A percentile compares a stretch with the other conserved stretches of the same genome.
phyloP scores from a whole-genome alignment of 1,140 invertebrate species.

The Sminthurides bifidus region DNA sequence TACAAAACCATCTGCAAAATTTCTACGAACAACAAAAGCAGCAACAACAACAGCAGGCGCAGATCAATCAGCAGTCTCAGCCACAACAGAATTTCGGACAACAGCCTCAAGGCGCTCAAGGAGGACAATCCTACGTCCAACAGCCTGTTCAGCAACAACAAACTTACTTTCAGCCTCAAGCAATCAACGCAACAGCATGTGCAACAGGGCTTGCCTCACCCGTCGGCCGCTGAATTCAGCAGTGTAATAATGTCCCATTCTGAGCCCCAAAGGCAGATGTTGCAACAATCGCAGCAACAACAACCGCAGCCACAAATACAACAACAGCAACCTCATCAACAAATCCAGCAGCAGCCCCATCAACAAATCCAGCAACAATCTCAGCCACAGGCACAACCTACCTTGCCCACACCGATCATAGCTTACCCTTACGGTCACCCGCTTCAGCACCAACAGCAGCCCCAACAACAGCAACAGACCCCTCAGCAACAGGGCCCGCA shows the following conservation, averaged over 20 bases:
- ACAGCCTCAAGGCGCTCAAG: conserved; percentile 1
- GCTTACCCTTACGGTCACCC: not conserved
- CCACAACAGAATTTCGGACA: conserved; percentile 4
- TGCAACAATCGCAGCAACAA: conserved; percentile 1
- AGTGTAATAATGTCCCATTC: conserved; percentile 2
- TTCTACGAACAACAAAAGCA: conserved; percentile 17
- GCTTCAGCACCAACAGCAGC: not conserved
- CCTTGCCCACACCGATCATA: not conserved
- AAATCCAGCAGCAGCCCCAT: too few relatives aligned
- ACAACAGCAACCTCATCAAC: not conserved
- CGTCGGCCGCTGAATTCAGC: conserved; percentile 2
- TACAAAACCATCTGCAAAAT: too few relatives aligned
- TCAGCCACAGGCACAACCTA: not conserved
- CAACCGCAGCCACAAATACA: not conserved
- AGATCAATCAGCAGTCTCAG: conserved; percentile 4
- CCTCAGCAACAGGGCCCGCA: not conserved
- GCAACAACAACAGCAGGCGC: conserved; percentile 9
- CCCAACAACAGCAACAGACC: not conserved
- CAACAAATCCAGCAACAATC: conserved; percentile 5
- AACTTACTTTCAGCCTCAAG: too few relatives aligned
- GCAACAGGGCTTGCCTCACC: not conserved
- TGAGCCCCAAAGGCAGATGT: not conserved
- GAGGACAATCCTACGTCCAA: conserved; percentile 3
- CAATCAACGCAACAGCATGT: not conserved
- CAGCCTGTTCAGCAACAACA: conserved; percentile 1